Evolutionary conservation across 53 echinoderm and acorn worm genomes (phyloP).

Genomic region (Holothuria scabra): DNA sequence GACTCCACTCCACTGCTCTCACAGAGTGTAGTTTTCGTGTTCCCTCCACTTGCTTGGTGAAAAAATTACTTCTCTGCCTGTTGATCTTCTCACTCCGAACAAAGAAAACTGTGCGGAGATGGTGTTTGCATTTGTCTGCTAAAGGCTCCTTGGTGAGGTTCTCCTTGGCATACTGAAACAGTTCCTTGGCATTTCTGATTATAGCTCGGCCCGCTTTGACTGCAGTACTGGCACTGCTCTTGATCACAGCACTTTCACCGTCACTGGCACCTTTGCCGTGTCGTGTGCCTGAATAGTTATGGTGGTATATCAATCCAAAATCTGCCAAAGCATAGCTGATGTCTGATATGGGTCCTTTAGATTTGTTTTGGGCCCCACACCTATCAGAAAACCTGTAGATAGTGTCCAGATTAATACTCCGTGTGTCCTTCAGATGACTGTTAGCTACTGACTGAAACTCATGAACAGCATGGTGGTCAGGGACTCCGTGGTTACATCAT

Average conservation of each 20-base stretch:
- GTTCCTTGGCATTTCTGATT: slow-evolving; percentile 44
- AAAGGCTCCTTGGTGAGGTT: background rate
- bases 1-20: background rate
- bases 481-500: background rate
- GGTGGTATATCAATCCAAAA: slow-evolving; percentile 31
- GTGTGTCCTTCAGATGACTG: background rate
- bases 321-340: slow-evolving; percentile 37
- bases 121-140: background rate
- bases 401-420: background rate
- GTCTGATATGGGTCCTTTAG: slow-evolving; percentile 21
- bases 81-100: slow-evolving; percentile 33
- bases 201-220: slow-evolving; percentile 37
- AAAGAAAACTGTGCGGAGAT: slow-evolving; percentile 29
- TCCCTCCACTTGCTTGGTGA: slow-evolving; percentile 13
- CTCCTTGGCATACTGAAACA: slow-evolving; percentile 5
- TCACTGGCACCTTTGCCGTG: slow-evolving; percentile 63
- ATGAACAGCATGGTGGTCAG: background rate
- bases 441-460: background rate
- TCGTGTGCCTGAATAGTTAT: slow-evolving; percentile 44
- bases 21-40: background rate
- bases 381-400: background rate
- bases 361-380: background rate
- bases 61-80: background rate
- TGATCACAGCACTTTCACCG: slow-evolving; percentile 56
- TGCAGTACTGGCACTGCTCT: slow-evolving; percentile 45